Evolutionary conservation across 2,888 invertebrate species (phyloP), one percentile per base, ranked within the genome.

Genomic region (Microplitis manilae): DNA sequence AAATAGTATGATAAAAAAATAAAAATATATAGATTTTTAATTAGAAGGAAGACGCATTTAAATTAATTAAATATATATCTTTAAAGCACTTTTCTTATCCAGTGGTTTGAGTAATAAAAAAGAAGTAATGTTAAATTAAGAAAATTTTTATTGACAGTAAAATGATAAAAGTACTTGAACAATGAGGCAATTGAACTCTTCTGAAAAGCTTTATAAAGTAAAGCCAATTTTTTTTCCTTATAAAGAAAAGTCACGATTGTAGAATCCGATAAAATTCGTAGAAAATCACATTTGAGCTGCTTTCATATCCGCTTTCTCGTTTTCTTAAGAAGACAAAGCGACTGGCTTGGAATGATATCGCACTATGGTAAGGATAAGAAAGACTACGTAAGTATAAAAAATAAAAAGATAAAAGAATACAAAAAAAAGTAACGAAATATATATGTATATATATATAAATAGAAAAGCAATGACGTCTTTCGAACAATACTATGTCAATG

Each of bases 391-490:
- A 40, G 67, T 38, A 67, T 13, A 13, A 30, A 60, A 71, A 60
- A 61, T 13, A 71, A 20, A 59, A 30, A 38, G 9, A 61, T 7
- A 60, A 38, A 39, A 71, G 1, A 71, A 41, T 6, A 73, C n/a
- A 65, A 17, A 64, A 65, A 65, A 41, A 13, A 30, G 13, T 20
- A 13, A 30, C 39, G 39, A 30, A 39, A 17, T 9, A 50, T 50
- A 50, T 50, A 50, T 50, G 9, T 13, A 8, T 50, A 13, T 50
- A 13, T 50, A 50, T 2, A 13, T 50, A 13, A 50, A 50, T 50
- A 50, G 50, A 50, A 50, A 50, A 50, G 67, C 72, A 68, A 61
- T 59, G 73, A 75, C 79, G 77, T 79, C 79, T 75, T 74, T 75
- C 40, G 75, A 74, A 73, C 79, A 79, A 76, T 50, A 50, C 13